Base-by-base conservation (phyloP, 2,888 invertebrate genomes). In the Camptogramma bilineatum region DNA sequence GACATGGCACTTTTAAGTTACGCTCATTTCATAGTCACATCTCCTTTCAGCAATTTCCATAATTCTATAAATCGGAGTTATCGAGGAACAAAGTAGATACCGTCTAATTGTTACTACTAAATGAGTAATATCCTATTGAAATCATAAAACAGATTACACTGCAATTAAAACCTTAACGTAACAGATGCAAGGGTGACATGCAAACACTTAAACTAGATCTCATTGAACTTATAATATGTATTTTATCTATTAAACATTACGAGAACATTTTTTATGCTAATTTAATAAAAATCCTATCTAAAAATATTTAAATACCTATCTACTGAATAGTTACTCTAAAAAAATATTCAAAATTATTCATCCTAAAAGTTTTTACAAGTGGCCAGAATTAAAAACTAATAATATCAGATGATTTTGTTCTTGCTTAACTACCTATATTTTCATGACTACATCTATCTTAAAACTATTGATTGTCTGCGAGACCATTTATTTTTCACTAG, bases 261-360 rank as follows among this genome's bases (percentile, higher is more conserved):
- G 21, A 55, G 47, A 65, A 61, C 57, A 65, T 50, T 50, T 50
- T 56, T 52, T 53, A 65, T 50, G 28, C 58, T 62, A 58, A 46
- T 53, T 62, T 48, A 66, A 57, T 57, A 62, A 66, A 59, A 66
- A 17, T 42, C 54, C 62, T 66, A 66, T 66, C 54, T 62, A 62
- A 62, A 61, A 66, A 61, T 65, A 62, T 62, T 66, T 66, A 58
- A 66, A 62, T 66, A 66, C 61, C 65, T 65, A 62, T 62, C 57
- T 66, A 66, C 52, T 44, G 54, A 63, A 63, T 52, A 62, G 47
- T 62, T 60, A 31, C 31, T 51, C 44, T n/a, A 21, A 54, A 54
- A 62, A 42, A 61, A 53, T 54, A 50, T 44, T 24, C 31, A 34
- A 44, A 47, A 39, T 39, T 50, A 31, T 48, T 56, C 16, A 21